Evolutionary conservation across 2,113 vertebrate genomes (phyloP).

Genomic region (Garra rufa): DNA sequence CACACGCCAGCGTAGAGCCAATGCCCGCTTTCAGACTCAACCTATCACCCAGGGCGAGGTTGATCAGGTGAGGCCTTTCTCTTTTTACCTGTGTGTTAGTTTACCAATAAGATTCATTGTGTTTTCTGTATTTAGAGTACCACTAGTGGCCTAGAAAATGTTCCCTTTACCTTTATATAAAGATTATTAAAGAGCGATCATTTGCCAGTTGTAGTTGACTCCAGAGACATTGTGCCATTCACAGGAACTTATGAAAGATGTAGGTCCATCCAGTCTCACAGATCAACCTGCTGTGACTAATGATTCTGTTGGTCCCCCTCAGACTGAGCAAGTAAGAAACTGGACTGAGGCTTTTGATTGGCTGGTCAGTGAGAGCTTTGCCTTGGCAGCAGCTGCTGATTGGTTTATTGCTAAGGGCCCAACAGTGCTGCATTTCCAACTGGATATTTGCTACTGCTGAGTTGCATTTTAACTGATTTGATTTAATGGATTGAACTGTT

Average conservation of each 20-base stretch:
- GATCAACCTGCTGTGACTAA: slow-evolving; percentile 58
- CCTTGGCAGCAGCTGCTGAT: slow-evolving; percentile 47
- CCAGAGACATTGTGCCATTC: slow-evolving; percentile 46
- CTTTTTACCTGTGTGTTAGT: neutral
- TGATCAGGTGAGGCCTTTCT: slow-evolving; percentile 79
- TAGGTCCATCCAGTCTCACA: slow-evolving; percentile 55
- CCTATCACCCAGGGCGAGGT: slow-evolving; percentile 96
- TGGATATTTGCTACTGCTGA: neutral
- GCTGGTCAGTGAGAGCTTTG: slow-evolving; percentile 44
- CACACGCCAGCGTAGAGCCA: slow-evolving; percentile 83
- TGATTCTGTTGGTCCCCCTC: slow-evolving; percentile 63
- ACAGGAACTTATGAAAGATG: slow-evolving; percentile 72
- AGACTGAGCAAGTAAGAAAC: slow-evolving; percentile 74
- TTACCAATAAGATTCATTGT: neutral
- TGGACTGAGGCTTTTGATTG: slow-evolving; percentile 25
- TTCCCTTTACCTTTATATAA: neutral
- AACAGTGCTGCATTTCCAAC: slow-evolving; percentile 30
- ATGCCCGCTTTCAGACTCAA: slow-evolving; percentile 92
- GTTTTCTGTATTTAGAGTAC: neutral
- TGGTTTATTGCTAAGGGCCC: slow-evolving; percentile 25
- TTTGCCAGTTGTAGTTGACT: neutral
- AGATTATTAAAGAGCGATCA: neutral
- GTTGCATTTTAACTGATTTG: neutral
- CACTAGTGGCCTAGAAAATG: neutral
- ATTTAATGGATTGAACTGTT: neutral